Evolutionary conservation across 2,888 invertebrate species (phyloP).

Genomic region (Aspidapion aeneum): DNA sequence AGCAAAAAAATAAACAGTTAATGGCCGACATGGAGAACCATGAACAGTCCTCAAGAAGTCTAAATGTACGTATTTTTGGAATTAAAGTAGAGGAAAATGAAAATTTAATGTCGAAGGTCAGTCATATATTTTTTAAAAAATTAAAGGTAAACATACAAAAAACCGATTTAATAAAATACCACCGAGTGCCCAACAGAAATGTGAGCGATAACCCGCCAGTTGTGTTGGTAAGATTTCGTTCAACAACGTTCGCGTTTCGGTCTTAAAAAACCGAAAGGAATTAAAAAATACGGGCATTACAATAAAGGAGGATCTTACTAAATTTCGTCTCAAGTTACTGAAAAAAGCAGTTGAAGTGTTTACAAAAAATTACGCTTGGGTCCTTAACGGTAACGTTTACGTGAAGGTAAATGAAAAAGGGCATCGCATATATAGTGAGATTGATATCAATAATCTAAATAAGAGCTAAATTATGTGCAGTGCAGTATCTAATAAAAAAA

Average conservation of each 20-base stretch:
- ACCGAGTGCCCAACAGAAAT: not conserved
- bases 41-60: not conserved
- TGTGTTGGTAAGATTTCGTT: not conserved
- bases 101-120: not conserved
- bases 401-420: not conserved
- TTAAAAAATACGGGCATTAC: not conserved
- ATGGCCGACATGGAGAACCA: not conserved
- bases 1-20: not conserved
- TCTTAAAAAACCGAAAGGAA: not conserved
- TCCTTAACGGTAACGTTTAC: not conserved
- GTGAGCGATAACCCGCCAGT: not conserved
- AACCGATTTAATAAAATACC: not conserved
- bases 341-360: not conserved
- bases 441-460: not conserved
- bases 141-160: not conserved
- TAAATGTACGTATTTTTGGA: not conserved
- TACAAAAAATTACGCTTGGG: constrained; percentile 1
- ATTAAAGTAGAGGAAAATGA: not conserved
- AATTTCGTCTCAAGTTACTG: not conserved
- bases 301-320: not conserved
- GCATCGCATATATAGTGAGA: not conserved
- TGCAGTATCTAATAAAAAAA: too few relatives aligned
- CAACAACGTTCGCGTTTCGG: not conserved
- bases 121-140: not conserved
- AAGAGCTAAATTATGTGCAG: too few relatives aligned